Evolutionary conservation across 2,888 invertebrate genomes (phyloP).

Genomic region (Temnothorax unifasciatus): DNA sequence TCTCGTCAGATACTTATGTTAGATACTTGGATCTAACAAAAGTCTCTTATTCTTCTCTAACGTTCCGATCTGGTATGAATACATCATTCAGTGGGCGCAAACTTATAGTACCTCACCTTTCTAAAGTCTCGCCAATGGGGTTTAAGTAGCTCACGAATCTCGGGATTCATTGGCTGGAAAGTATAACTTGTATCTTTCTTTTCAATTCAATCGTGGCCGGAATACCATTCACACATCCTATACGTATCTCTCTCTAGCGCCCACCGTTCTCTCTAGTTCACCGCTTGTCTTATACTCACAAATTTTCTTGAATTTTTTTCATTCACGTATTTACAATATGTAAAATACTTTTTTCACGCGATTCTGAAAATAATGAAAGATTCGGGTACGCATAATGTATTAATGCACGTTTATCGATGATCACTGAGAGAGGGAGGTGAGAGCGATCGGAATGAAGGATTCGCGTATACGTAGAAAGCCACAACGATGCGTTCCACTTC

Average conservation of each 20-base stretch:
- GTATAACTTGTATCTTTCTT: slow-evolving; percentile 71
- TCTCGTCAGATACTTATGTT: neutral
- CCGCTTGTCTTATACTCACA: neutral
- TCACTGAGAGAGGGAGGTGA: slow-evolving; percentile 21
- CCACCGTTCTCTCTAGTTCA: neutral
- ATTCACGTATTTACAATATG: neutral
- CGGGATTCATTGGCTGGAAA: slow-evolving; percentile 77
- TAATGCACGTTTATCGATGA: neutral
- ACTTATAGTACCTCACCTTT: slow-evolving; percentile 81
- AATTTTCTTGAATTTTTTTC: slow-evolving; percentile 17
- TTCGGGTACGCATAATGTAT: neutral
- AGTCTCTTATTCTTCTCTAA: slow-evolving; percentile 34
- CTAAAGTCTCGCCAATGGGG: slow-evolving; percentile 76
- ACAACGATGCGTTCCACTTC: slow-evolving; percentile 69
- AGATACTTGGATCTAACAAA: slow-evolving; percentile 19
- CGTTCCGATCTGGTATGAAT: slow-evolving; percentile 58
- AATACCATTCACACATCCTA: slow-evolving; percentile 48
- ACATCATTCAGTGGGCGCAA: slow-evolving; percentile 62
- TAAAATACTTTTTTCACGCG: neutral
- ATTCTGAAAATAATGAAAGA: slow-evolving; percentile 35
- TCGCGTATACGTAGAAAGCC: slow-evolving; percentile 65
- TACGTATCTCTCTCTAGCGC: slow-evolving; percentile 4
- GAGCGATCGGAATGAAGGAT: slow-evolving; percentile 46
- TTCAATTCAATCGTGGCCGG: slow-evolving; percentile 68
- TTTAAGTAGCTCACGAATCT: slow-evolving; percentile 77